These are phyloP conservation scores for Erebia palarica DNA, from an alignment of 2,888 invertebrate species.

Conservation along the genomic window DNA sequence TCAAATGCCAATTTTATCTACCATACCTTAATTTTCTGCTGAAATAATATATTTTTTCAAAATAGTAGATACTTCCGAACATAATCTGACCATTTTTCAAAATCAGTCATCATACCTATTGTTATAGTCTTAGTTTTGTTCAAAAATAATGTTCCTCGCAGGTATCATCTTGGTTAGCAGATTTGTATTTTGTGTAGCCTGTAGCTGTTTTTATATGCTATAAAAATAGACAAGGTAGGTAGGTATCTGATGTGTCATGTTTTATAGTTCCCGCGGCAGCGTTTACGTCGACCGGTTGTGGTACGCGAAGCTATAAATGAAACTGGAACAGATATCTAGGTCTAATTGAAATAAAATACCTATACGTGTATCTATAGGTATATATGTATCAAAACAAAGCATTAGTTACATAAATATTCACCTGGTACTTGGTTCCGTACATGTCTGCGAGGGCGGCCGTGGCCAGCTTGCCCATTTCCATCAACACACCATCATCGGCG, in stretches of 20 bases:
- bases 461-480: conserved; percentile 84
- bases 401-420: conserved; percentile 38
- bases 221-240: conserved; percentile 9
- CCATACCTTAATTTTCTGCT: too few relatives aligned
- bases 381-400: neutral
- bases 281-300: conserved; percentile 1
- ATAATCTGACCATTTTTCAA: too few relatives aligned
- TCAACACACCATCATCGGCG: conserved; percentile 80
- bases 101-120: too few relatives aligned
- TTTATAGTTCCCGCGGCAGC: conserved; percentile 15
- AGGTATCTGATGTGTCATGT: neutral
- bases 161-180: conserved; percentile 4
- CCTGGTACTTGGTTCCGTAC: conserved; percentile 85
- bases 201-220: conserved; percentile 10
- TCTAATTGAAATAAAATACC: neutral
- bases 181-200: neutral
- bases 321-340: neutral
- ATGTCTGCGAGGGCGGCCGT: conserved; percentile 83
- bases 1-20: too few relatives aligned
- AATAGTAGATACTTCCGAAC: too few relatives aligned
- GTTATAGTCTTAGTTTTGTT: too few relatives aligned
- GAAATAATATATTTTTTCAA: too few relatives aligned
- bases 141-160: too few relatives aligned
- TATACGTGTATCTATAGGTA: neutral
- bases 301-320: conserved; percentile 12